phyloP scores from a whole-genome alignment of 1,140 invertebrate genomes.

The Hylyphantes graminicola region DNA sequence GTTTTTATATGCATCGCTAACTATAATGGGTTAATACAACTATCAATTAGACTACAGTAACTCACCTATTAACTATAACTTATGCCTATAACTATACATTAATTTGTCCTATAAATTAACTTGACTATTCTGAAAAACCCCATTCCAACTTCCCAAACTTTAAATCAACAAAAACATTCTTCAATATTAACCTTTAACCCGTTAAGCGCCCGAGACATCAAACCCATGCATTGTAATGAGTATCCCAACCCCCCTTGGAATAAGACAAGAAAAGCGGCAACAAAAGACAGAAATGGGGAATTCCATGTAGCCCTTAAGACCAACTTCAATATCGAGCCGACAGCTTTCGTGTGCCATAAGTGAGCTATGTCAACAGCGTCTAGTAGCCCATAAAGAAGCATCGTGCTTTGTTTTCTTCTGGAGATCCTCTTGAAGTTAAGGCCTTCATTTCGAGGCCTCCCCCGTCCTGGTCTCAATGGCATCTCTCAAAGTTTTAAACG shows the following conservation, averaged over 20 bases:
- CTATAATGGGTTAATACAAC: too few relatives aligned
- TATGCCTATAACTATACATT: too few relatives aligned
- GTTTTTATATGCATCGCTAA: too few relatives aligned
- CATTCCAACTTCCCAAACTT: too few relatives aligned
- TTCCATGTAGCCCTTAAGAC: constrained; percentile 54
- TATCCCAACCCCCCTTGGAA: constrained; percentile 46
- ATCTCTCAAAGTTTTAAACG: constrained; percentile 50
- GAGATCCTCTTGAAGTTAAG: constrained; percentile 16
- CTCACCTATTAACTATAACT: too few relatives aligned
- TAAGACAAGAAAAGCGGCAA: constrained; percentile 53
- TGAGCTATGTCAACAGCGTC: constrained; percentile 56
- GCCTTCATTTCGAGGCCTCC: constrained; percentile 53
- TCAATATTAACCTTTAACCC: too few relatives aligned
- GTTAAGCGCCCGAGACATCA: neutral
- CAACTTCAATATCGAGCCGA: constrained; percentile 58
- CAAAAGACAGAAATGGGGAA: constrained; percentile 48
- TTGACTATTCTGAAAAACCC: too few relatives aligned
- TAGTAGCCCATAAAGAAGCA: constrained; percentile 57
- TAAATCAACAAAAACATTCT: too few relatives aligned
- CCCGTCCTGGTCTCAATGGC: constrained; percentile 29
- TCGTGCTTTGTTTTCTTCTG: constrained; percentile 45
- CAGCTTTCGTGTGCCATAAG: constrained; percentile 57
- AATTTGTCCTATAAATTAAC: too few relatives aligned
- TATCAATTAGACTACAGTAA: too few relatives aligned
- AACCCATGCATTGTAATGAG: constrained; percentile 40